Conservation (phyloP, 1,140 invertebrate species). For the Onthophagus taurus region DNA sequence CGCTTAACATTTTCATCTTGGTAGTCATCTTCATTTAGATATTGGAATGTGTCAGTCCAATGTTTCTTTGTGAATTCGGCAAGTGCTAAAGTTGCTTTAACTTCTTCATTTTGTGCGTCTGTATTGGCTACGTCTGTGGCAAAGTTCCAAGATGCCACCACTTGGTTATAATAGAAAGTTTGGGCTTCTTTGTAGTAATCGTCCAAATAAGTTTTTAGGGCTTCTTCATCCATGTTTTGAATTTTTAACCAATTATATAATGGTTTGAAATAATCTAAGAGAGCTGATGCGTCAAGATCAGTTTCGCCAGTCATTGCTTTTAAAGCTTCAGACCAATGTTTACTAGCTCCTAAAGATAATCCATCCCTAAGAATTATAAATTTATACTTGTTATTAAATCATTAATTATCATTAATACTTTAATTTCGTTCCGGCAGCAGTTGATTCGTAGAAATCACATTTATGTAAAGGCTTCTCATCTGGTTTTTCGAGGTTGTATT, state of each 20-base stretch:
- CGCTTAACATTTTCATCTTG: constrained; percentile 9
- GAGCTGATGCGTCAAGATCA: constrained; percentile 41
- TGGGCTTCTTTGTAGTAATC: background rate
- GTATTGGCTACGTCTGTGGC: constrained; percentile 13
- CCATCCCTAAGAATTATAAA: constrained; percentile 38
- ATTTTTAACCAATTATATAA: constrained; percentile 1
- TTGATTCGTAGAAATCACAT: constrained; percentile 48
- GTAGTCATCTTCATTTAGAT: constrained; percentile 6
- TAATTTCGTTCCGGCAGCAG: constrained; percentile 10
- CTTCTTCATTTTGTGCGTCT: no score
- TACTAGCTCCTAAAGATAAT: constrained; percentile 49
- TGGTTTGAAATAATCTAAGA: constrained; percentile 40
- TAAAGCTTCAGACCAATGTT: constrained; percentile 53
- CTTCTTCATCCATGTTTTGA: constrained; percentile 6
- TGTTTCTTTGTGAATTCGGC: constrained; percentile 13
- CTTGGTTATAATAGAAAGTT: constrained; percentile 5
- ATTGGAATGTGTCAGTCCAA: background rate
- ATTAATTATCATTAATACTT: constrained; percentile 5
- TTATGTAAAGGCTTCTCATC: constrained; percentile 40
- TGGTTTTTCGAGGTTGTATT: constrained; percentile 40
- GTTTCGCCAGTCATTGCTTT: constrained; percentile 46
- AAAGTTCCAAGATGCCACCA: constrained; percentile 11
- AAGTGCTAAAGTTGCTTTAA: constrained; percentile 16
- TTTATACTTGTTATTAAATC: background rate
- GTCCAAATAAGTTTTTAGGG: constrained; percentile 2